Evolutionary conservation across 2,888 invertebrate genomes (phyloP).

Genomic region (Ormyrus pomaceus): DNA sequence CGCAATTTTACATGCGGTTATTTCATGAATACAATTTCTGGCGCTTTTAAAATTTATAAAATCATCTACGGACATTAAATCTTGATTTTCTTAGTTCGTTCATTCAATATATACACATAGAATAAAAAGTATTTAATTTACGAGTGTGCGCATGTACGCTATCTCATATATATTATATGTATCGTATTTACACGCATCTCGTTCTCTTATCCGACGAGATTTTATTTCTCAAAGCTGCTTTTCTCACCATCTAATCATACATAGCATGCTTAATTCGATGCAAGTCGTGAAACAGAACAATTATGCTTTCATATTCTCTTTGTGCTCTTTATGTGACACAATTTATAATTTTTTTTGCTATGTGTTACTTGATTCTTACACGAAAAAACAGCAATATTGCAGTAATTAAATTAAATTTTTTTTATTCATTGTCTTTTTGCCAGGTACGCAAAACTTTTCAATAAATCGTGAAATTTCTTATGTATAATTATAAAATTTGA

Average conservation of each 20-base stretch:
- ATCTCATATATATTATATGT: conserved; percentile 42
- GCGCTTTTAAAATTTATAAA: conserved; percentile 59
- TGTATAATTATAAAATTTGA: too few relatives aligned
- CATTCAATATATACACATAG: conserved; percentile 49
- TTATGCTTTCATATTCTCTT: conserved; percentile 8
- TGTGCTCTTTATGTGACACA: conserved; percentile 16
- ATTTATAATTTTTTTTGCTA: not conserved
- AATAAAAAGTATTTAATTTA: conserved; percentile 51
- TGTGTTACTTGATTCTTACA: conserved; percentile 12
- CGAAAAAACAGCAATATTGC: conserved; percentile 28
- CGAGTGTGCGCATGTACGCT: conserved; percentile 20
- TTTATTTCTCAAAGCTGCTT: conserved; percentile 9
- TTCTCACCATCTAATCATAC: conserved; percentile 7
- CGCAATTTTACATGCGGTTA: conserved; percentile 37
- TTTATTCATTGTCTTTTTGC: conserved; percentile 11
- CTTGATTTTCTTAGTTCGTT: conserved; percentile 37
- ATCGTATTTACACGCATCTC: conserved; percentile 49
- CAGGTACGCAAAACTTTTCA: conserved; percentile 34
- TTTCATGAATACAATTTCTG: conserved; percentile 53
- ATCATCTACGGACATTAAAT: conserved; percentile 55
- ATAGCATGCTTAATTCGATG: conserved; percentile 18
- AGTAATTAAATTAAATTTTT: not conserved
- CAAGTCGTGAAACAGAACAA: conserved; percentile 13
- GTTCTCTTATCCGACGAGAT: conserved; percentile 17
- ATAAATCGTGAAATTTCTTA: not conserved